A percentile compares a stretch with the other conserved stretches of the same genome.
Evolutionary conservation across 2,888 invertebrate species (phyloP).

Genomic region (Auanema freiburgensis): DNA sequence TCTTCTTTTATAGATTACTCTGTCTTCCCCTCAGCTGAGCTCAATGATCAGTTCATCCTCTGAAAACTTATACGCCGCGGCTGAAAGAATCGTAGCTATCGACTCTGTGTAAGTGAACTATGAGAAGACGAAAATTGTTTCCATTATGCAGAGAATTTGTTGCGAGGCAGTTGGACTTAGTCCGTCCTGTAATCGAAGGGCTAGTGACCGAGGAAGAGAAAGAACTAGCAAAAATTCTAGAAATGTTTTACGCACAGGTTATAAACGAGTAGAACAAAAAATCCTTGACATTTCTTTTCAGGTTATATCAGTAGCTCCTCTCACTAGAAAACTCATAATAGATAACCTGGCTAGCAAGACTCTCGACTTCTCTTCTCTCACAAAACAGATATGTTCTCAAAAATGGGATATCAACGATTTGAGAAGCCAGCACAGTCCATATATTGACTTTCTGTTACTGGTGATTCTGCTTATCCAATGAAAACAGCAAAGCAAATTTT

Average conservation of each 20-base stretch:
- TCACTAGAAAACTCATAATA: constrained; percentile 28
- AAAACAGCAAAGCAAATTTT: constrained; percentile 7
- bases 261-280: neutral
- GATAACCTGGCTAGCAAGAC: constrained; percentile 45
- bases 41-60: constrained; percentile 62
- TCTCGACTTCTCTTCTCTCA: constrained; percentile 66
- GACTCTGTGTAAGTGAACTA: constrained; percentile 75
- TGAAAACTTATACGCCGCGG: constrained; percentile 79
- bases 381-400: constrained; percentile 82
- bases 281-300: constrained; percentile 2
- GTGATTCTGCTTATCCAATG: constrained; percentile 41
- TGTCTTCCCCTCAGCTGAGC: constrained; percentile 25
- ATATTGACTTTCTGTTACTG: constrained; percentile 70
- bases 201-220: constrained; percentile 69
- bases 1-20: constrained; percentile 1
- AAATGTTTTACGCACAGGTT: constrained; percentile 51
- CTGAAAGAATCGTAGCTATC: constrained; percentile 84
- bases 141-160: constrained; percentile 74
- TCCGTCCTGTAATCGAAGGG: constrained; percentile 83
- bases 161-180: constrained; percentile 81
- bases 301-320: constrained; percentile 29
- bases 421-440: constrained; percentile 87
- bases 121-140: constrained; percentile 7
- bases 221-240: constrained; percentile 20
- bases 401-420: constrained; percentile 85